These are phyloP conservation scores for Scarus forsteni DNA, from an alignment of 2,797 vertebrate species.

Conservation along the genomic window DNA sequence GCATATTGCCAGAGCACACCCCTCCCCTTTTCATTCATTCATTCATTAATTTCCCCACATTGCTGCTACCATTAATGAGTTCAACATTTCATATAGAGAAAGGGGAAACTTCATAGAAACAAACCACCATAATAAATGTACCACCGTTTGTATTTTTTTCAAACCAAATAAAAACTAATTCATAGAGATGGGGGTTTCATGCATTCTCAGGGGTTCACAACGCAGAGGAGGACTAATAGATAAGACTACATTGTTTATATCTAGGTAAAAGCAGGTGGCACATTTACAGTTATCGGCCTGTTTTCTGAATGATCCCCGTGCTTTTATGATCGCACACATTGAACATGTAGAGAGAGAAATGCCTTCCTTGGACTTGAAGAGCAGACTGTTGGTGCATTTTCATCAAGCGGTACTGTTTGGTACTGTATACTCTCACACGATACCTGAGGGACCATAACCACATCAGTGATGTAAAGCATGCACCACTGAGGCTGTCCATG, in stretches of 20 bases:
- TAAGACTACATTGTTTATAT: constrained; percentile 69
- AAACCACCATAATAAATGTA: constrained; percentile 80
- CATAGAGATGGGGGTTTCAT: constrained; percentile 67
- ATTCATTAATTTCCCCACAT: constrained; percentile 5
- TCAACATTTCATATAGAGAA: constrained; percentile 67
- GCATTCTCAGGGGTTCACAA: constrained; percentile 78
- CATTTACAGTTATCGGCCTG: constrained; percentile 75
- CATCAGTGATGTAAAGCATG: too few relatives aligned
- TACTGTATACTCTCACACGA: too few relatives aligned
- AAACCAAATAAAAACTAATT: constrained; percentile 71
- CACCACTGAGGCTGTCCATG: too few relatives aligned
- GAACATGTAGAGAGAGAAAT: constrained; percentile 82
- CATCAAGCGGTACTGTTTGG: too few relatives aligned
- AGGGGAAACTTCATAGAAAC: constrained; percentile 75
- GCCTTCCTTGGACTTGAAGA: constrained; percentile 52
- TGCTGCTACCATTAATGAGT: constrained; percentile 83
- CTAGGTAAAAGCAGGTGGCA: constrained; percentile 75
- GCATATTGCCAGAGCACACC: constrained; percentile 81
- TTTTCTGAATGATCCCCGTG: constrained; percentile 72
- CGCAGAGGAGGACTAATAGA: constrained; percentile 72
- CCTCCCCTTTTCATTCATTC: constrained; percentile 69
- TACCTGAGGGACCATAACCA: too few relatives aligned
- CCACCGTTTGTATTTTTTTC: constrained; percentile 64
- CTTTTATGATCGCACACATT: constrained; percentile 77
- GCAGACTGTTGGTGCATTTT: constrained; percentile 21